Base-by-base conservation (phyloP, 2,888 invertebrate species). In the Synanthedon andrenaeformis region DNA sequence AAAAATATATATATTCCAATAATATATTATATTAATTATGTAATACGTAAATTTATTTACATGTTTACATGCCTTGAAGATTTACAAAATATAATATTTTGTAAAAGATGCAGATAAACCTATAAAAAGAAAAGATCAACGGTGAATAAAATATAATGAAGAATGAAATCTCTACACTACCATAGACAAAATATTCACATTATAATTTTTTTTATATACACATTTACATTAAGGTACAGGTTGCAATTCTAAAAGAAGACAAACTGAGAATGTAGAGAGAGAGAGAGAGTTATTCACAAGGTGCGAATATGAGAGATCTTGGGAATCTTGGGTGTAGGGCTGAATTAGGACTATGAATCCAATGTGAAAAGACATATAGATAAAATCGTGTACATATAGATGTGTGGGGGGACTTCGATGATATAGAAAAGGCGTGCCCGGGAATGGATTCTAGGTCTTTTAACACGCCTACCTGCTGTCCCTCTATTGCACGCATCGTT, bases 401-500 rank as follows among this genome's bases (percentile, higher is more conserved):
- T 66, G 73, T 54, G 54, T 51, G 56, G 56, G 23, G 23, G 80
- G 77, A 82, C 77, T 58, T 67, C 67, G 67, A 76, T 76, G 73
- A 23, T 23, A 74, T 69, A 64, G 64, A 56, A 66, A 69, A 79
- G 86, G 86, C 83, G 86, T 86, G 86, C 85, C 82, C 76, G 74
- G 68, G 63, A 65, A 72, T 69, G 67, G 54, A 52, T 60, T 65
- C 68, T 70, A 69, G 62, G 70, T 76, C 62, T 74, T 70, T 69
- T 72, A 74, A 82, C 86, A 85, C 85, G 83, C 85, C 92, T 96
- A 97, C 97, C 97, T 95, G 97, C 97, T 72, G 97, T 97, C 91
- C 97, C 97, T 91, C 96, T 93, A 94, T 97, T 97, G 94, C 97
- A 97, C 89, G 94, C 93, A 89, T 96, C 96, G 91, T 93, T 94